Conservation (phyloP, 2,113 vertebrate species). For the Vulpes vulpes region DNA sequence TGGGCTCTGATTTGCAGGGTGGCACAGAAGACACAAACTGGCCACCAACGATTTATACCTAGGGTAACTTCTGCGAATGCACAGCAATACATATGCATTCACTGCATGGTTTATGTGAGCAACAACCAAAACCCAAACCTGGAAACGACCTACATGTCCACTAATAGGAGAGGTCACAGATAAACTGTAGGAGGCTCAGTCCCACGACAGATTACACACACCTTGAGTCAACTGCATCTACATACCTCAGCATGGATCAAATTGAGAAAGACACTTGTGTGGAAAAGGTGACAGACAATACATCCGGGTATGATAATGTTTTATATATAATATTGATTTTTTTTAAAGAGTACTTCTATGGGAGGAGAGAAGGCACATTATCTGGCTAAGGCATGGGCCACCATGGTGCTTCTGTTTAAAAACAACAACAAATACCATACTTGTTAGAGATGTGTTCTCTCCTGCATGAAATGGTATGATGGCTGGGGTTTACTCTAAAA, state of each 20-base stretch:
- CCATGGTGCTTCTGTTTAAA: neutral
- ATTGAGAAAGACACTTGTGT: neutral
- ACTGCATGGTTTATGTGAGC: neutral
- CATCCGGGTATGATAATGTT: neutral
- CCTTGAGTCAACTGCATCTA: neutral
- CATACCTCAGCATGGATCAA: neutral
- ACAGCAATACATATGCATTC: neutral
- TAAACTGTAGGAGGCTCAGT: neutral
- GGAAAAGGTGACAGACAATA: neutral
- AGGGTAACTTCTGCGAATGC: neutral
- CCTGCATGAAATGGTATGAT: neutral
- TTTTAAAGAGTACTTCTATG: neutral
- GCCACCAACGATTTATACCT: neutral
- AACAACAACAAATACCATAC: neutral
- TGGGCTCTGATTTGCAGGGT: neutral
- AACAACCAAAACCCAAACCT: neutral
- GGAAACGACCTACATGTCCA: neutral
- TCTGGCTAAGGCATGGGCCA: neutral
- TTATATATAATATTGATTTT: neutral
- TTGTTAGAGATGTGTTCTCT: neutral
- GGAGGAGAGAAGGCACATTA: neutral
- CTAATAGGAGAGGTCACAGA: neutral
- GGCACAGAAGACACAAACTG: neutral
- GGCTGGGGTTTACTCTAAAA: constrained; percentile 7
- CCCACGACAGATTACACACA: neutral